phyloP scores from a whole-genome alignment of 2,113 vertebrate genomes.

The Pelmatolapia mariae region DNA sequence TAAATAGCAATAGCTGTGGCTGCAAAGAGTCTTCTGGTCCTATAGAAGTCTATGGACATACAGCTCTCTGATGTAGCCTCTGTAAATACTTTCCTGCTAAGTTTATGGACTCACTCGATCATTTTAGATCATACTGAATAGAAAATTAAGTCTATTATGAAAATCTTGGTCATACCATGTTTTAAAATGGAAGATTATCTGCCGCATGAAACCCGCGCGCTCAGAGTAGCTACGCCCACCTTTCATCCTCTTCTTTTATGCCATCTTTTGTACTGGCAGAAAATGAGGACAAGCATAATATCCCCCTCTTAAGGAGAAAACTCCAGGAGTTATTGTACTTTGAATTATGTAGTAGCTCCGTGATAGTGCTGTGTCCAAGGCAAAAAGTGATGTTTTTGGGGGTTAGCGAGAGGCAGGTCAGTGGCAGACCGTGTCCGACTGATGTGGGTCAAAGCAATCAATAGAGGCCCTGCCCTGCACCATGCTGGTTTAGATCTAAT shows the following conservation, averaged over 20 bases:
- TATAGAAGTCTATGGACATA: not conserved
- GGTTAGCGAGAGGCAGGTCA: conserved; percentile 25
- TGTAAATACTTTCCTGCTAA: not conserved
- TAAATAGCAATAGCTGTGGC: not conserved
- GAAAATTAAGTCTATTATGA: not conserved
- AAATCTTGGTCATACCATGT: not conserved
- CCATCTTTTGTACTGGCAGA: not conserved
- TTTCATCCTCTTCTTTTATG: not conserved
- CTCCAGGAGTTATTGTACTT: not conserved
- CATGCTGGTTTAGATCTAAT: conserved; percentile 32
- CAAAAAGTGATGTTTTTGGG: not conserved
- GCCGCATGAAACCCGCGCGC: not conserved
- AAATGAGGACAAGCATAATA: not conserved
- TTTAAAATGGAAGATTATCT: not conserved
- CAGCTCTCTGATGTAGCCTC: not conserved
- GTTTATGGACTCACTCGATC: not conserved
- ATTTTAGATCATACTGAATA: not conserved
- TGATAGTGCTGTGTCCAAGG: not conserved
- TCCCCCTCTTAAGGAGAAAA: not conserved
- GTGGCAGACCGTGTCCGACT: not conserved
- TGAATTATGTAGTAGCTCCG: not conserved
- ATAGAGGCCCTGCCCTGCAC: conserved; percentile 11
- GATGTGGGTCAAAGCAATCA: conserved; percentile 55
- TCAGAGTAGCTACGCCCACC: not conserved
- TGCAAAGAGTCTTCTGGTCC: not conserved